phyloP scores from a whole-genome alignment of 2,888 invertebrate species.

The Gymnocheta viridis region DNA sequence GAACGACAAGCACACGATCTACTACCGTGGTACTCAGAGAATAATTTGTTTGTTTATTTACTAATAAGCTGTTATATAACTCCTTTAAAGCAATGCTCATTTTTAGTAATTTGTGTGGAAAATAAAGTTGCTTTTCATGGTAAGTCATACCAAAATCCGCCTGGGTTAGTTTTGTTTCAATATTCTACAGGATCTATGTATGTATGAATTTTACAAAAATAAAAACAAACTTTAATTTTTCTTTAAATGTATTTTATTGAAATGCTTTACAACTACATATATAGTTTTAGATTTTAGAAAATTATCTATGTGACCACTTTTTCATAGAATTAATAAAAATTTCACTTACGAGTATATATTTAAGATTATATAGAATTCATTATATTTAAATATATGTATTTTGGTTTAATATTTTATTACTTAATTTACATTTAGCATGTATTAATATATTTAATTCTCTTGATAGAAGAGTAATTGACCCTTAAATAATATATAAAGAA shows the following conservation, averaged over 20 bases:
- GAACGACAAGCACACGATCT: too few relatives aligned
- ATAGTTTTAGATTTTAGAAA: slow-evolving; percentile 57
- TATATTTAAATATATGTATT: slow-evolving; percentile 40
- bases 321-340: slow-evolving; percentile 66
- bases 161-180: too few relatives aligned
- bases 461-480: slow-evolving; percentile 64
- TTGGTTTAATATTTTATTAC: slow-evolving; percentile 54
- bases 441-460: slow-evolving; percentile 40
- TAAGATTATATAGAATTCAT: slow-evolving; percentile 56
- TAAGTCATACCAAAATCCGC: neutral
- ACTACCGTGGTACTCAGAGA: too few relatives aligned
- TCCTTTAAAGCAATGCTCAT: too few relatives aligned
- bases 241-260: slow-evolving; percentile 60
- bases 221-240: neutral
- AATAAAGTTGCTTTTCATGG: too few relatives aligned
- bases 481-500: slow-evolving; percentile 61
- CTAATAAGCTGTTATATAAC: too few relatives aligned
- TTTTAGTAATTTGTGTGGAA: too few relatives aligned
- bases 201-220: too few relatives aligned
- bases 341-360: slow-evolving; percentile 46
- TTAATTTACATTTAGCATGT: slow-evolving; percentile 28
- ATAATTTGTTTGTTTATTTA: too few relatives aligned
- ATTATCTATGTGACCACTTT: slow-evolving; percentile 52
- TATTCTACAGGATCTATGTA: neutral
- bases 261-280: slow-evolving; percentile 59